Evolutionary conservation across 2,113 vertebrate genomes (phyloP), one percentile per base, ranked within the genome.

Genomic region (Tricholaema leucomelas): DNA sequence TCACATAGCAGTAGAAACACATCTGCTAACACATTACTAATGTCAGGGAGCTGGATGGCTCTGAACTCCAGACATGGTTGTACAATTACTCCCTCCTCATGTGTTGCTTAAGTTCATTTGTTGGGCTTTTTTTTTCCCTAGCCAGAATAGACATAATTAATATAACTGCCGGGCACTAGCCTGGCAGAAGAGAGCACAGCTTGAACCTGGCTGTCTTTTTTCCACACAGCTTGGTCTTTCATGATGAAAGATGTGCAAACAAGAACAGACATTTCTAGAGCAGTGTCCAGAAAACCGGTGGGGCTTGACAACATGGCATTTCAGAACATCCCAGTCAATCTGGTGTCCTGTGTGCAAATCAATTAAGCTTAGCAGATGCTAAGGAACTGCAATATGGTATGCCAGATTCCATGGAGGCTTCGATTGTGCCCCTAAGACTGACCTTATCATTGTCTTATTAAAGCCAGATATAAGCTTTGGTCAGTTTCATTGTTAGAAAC

Each of bases 131-230:
- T 91, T 59, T 82, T 81, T 76, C 52, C 31, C 33, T 79, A 66
- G 73, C 81, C 81, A 92, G 65, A 79, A 91, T 2, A 7, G 5
- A 84, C 71, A 74, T 71, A 90, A 91, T 94, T 94, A 90, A 91
- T 60, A 92, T 46, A 82, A 90, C 86, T 87, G 59, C 83, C 88
- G 84, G 81, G 80, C 73, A 78, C 58, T 48, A 92, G 65, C 30
- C 69, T 85, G 40, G 66, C 84, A 95, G 81, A 91, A 96, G 63
- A 94, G 31, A 90, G 79, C 92, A 90, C 94, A 95, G 94, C 74
- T 93, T 95, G 94, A 94, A 94, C 15, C 84, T 93, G 92, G 81
- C 74, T 73, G 33, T 7, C 63, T 84, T 88, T 12, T 69, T 75
- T 70, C 86, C 76, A 86, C 71, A 78, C 74, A 94, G 74, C 31